A percentile compares a stretch with the other conserved stretches of the same genome.
Evolutionary conservation across 2,888 invertebrate genomes (phyloP).

Genomic region (Ophion ellenae): DNA sequence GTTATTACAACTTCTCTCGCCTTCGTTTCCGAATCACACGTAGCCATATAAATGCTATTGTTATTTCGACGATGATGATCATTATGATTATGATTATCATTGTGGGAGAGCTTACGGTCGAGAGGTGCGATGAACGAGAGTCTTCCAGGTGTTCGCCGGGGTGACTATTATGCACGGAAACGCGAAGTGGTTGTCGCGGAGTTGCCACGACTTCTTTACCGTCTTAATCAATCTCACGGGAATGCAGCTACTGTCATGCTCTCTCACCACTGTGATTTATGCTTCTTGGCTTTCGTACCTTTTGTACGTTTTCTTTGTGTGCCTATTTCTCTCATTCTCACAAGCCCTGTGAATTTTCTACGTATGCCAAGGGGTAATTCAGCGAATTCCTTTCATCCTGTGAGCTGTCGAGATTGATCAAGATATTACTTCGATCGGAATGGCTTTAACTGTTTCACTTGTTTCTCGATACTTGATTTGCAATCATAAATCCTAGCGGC

Average conservation of each 20-base stretch:
- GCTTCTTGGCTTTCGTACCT: slow-evolving; percentile 45
- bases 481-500: too few species aligned
- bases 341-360: slow-evolving; percentile 18
- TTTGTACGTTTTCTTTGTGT: slow-evolving; percentile 34
- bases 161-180: slow-evolving; percentile 63
- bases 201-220: slow-evolving; percentile 52
- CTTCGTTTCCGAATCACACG: slow-evolving; percentile 3
- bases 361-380: not conserved
- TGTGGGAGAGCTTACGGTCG: slow-evolving; percentile 31
- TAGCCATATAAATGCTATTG: not conserved
- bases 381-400: not conserved
- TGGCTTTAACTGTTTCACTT: not conserved
- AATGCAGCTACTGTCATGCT: slow-evolving; percentile 71
- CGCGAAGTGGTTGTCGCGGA: slow-evolving; percentile 58
- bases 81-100: slow-evolving; percentile 20
- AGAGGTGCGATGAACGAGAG: slow-evolving; percentile 43
- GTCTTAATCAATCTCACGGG: slow-evolving; percentile 76
- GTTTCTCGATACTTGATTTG: too few species aligned
- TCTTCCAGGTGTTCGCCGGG: slow-evolving; percentile 55
- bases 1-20: slow-evolving; percentile 39
- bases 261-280: slow-evolving; percentile 70
- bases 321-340: slow-evolving; percentile 47
- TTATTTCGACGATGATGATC: slow-evolving; percentile 2
- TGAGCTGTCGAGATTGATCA: not conserved
- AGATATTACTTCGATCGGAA: not conserved